A percentile compares a stretch with the other conserved stretches of the same genome.
phyloP scores from a whole-genome alignment of 2,113 vertebrate species.

The Halcyon senegalensis region DNA sequence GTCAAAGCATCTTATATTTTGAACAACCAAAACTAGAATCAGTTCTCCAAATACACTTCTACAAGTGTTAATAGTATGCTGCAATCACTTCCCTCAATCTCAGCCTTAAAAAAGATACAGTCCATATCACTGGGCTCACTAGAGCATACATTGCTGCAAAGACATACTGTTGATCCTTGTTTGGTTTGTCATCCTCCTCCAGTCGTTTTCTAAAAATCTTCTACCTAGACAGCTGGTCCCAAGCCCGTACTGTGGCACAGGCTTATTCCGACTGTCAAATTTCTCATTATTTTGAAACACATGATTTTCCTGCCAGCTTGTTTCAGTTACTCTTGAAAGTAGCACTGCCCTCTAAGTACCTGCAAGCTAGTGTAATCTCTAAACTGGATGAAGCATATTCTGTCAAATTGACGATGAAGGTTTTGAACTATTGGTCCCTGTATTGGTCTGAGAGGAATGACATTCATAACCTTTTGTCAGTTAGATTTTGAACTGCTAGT shows the following conservation, averaged over 20 bases:
- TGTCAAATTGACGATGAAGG: neutral
- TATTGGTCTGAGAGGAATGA: neutral
- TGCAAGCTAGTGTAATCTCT: neutral
- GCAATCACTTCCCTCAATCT: neutral
- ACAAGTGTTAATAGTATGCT: neutral
- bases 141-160: neutral
- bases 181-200: neutral
- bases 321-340: neutral
- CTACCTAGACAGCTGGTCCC: neutral
- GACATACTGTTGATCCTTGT: accelerated
- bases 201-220: neutral
- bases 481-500: neutral
- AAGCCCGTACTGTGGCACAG: neutral
- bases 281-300: neutral
- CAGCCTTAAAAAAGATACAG: neutral
- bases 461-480: neutral
- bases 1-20: neutral
- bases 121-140: neutral
- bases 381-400: neutral
- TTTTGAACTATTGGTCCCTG: neutral
- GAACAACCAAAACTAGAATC: neutral
- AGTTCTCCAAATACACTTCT: neutral
- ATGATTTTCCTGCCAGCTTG: neutral
- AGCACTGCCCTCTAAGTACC: neutral
- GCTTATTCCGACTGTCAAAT: neutral